Base-by-base conservation (phyloP, 2,888 invertebrate species). In the Empis livida region DNA sequence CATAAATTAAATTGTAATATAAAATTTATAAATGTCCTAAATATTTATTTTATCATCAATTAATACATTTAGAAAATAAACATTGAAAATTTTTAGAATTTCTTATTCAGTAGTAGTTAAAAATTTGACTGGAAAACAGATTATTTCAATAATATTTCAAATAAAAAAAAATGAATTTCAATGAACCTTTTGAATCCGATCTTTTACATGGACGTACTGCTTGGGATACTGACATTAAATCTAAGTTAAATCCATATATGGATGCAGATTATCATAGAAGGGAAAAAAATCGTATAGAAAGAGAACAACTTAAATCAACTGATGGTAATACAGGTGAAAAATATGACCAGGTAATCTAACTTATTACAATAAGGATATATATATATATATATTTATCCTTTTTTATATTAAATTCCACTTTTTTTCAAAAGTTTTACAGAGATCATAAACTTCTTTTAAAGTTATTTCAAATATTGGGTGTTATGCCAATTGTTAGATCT, bases 381-480 rank as follows among this genome's bases (percentile, higher is more conserved):
- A 10, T 15, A 15, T 15, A 39, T 4, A 11, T 14, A 17, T 11
- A 17, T 15, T 42, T 27, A 31, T 37, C n/a, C 10, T 23, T n/a
- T 46, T 41, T 45, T 20, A 14, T 5, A 20, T 20, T 20, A 20
- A 20, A 20, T 5, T 20, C 5, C 20, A 5, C 30, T 40, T 30
- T 48, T 16, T 8, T 44, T 42, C 31, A 17, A 38, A 37, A 59
- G 58, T 80, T 80, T 65, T 80, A 80, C 56, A 71, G 78, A 37
- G 80, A 80, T 58, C 80, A 80, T 58, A 79, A 80, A 58, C 62
- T 80, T 46, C 64, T 80, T 23, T 61, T 80, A 13, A 74, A 76
- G 45, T 58, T 80, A 46, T 80, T 80, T 57, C 69, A 77, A 52
- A 74, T 73, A 1, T 67, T 81, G 32, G 80, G 77, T 1, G 80